Percentiles rank a stretch among this genome's conserved stretches.
Evolutionary conservation across 2,797 vertebrate genomes (phyloP).

Genomic region (Garrulus glandarius): DNA sequence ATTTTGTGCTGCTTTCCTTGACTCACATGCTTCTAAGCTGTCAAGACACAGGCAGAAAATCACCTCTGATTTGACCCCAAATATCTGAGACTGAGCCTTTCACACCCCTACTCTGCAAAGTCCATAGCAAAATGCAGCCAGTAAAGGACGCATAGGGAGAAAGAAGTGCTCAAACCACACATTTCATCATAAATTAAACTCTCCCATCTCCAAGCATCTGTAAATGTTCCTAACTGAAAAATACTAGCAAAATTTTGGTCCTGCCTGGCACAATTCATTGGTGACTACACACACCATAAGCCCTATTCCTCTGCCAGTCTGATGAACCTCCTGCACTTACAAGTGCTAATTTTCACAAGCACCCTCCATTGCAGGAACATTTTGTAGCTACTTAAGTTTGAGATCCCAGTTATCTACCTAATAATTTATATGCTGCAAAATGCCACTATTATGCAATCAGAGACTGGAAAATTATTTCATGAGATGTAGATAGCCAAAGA

Average conservation of each 20-base stretch:
- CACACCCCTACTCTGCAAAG: not conserved
- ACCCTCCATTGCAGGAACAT: not conserved
- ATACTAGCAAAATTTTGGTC: not conserved
- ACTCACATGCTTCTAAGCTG: not conserved
- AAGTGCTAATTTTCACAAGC: not conserved
- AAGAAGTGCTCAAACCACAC: not conserved
- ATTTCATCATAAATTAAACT: not conserved
- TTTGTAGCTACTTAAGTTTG: not conserved
- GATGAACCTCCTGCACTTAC: not conserved
- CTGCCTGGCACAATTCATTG: not conserved
- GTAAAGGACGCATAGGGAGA: not conserved
- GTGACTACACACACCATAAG: not conserved
- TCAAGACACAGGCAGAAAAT: not conserved
- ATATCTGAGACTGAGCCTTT: not conserved
- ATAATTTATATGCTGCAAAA: not conserved
- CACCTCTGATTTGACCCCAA: not conserved
- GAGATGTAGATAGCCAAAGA: not conserved
- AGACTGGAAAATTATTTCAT: not conserved
- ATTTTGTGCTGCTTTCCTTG: not conserved
- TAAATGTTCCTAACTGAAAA: not conserved
- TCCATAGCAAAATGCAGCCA: accelerated
- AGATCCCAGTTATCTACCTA: not conserved
- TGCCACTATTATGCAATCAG: not conserved
- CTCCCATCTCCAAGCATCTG: not conserved
- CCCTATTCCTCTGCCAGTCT: not conserved